phyloP scores from a whole-genome alignment of 2,888 invertebrate species.

The Cheilosia variabilis region DNA sequence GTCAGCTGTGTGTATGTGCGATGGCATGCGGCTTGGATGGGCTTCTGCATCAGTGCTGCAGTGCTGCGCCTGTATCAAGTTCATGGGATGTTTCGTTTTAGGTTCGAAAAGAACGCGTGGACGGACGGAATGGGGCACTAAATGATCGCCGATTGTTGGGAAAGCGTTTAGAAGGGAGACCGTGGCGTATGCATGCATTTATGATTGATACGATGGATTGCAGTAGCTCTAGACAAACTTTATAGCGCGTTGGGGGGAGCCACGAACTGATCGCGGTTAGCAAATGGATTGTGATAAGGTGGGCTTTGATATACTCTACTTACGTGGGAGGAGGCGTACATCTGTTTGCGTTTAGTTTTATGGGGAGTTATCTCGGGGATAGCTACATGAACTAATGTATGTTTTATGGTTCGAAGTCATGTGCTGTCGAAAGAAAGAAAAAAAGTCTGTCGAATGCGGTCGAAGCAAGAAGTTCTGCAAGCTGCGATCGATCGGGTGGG shows the following conservation, averaged over 20 bases:
- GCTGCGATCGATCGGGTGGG: too few species aligned
- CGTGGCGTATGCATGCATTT: conserved; percentile 16
- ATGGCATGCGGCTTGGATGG: neutral
- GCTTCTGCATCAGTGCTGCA: too few species aligned
- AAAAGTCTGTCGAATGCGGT: too few species aligned
- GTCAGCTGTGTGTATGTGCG: neutral
- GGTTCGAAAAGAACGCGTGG: conserved; percentile 4
- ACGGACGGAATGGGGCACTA: conserved; percentile 36
- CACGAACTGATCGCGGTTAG: conserved; percentile 33
- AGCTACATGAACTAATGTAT: conserved; percentile 1
- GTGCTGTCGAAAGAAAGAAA: too few species aligned
- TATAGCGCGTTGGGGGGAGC: conserved; percentile 20
- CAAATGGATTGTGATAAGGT: conserved; percentile 70
- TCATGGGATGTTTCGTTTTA: conserved; percentile 31
- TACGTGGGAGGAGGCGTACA: conserved; percentile 25
- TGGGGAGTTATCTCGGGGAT: conserved; percentile 29
- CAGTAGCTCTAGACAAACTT: conserved; percentile 19
- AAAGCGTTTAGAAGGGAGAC: conserved; percentile 37
- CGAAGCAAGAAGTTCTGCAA: too few species aligned
- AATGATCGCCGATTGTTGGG: conserved; percentile 68
- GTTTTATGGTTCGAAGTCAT: neutral
- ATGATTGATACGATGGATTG: conserved; percentile 56
- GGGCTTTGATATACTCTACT: conserved; percentile 32
- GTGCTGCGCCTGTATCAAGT: conserved; percentile 19
- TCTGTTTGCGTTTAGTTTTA: neutral